Evolutionary conservation across 2,888 invertebrate genomes (phyloP).

Genomic region (Chouioia cunea): DNA sequence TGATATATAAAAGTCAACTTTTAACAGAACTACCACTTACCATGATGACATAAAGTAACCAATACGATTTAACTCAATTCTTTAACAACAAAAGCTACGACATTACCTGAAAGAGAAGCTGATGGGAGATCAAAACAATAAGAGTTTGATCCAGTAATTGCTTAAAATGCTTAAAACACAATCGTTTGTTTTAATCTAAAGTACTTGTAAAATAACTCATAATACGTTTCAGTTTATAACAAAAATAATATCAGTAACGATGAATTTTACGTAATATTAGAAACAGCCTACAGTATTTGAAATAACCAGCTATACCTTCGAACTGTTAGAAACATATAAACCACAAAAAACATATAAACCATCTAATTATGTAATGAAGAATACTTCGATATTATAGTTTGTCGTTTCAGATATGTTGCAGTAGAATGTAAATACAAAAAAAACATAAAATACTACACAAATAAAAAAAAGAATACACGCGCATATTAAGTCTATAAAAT

Average conservation of each 20-base stretch:
- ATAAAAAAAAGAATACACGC: not conserved
- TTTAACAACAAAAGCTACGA: constrained; percentile 40
- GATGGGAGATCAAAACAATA: constrained; percentile 41
- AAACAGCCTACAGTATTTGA: not conserved
- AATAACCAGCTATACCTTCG: too few relatives aligned
- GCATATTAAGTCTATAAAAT: constrained; percentile 1
- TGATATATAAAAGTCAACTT: too few relatives aligned
- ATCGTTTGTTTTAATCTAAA: not conserved
- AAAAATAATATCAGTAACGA: not conserved
- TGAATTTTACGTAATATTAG: constrained; percentile 8
- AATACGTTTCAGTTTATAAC: constrained; percentile 6
- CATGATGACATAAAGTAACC: too few relatives aligned
- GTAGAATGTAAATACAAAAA: not conserved
- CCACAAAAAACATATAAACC: too few relatives aligned
- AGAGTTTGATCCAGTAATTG: constrained; percentile 39
- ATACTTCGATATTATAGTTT: too few relatives aligned
- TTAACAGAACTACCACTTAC: too few relatives aligned
- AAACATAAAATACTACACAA: constrained; percentile 2
- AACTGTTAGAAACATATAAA: too few relatives aligned
- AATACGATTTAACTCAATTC: too few relatives aligned
- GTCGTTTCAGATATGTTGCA: too few relatives aligned
- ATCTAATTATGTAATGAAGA: not conserved
- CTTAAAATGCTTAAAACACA: constrained; percentile 20
- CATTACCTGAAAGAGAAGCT: constrained; percentile 43
- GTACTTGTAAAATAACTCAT: not conserved